A percentile compares a stretch with the other conserved stretches of the same genome.
phyloP scores from a whole-genome alignment of 2,113 vertebrate genomes.

The Carassius gibelio region DNA sequence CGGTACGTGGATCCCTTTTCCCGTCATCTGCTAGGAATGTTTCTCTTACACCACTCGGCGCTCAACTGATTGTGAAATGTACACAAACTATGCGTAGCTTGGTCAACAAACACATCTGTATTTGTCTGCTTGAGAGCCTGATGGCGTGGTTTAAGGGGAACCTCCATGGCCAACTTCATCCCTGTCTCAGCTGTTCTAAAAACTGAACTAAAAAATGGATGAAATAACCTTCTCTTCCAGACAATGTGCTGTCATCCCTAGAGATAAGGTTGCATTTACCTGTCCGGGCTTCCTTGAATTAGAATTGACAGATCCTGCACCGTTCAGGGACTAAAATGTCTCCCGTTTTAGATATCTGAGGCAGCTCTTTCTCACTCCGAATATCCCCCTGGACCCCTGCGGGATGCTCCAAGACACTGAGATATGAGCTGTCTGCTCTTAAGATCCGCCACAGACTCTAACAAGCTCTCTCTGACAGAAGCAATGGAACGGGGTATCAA shows the following conservation, averaged over 20 bases:
- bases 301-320: not conserved
- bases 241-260: not conserved
- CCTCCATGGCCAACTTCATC: not conserved
- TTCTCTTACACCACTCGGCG: slow-evolving; percentile 30
- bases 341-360: not conserved
- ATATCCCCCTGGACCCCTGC: slow-evolving; percentile 1
- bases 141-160: not conserved
- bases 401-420: not conserved
- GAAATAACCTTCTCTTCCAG: not conserved
- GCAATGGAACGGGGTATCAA: not conserved
- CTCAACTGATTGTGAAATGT: slow-evolving; percentile 35
- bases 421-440: slow-evolving; percentile 23
- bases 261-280: not conserved
- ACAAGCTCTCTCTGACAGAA: not conserved
- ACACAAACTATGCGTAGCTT: slow-evolving; percentile 9
- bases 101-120: slow-evolving; percentile 20
- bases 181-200: not conserved
- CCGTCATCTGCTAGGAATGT: slow-evolving; percentile 54
- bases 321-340: slow-evolving; percentile 20
- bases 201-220: not conserved
- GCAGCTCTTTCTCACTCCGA: not conserved
- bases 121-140: slow-evolving; percentile 4
- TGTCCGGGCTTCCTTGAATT: not conserved
- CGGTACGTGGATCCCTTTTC: slow-evolving; percentile 28
- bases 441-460: not conserved